A percentile compares a stretch with the other conserved stretches of the same genome.
These are phyloP conservation scores for Chromoteleia sp. DNA, from an alignment of 2,888 invertebrate genomes.

Conservation along the genomic window DNA sequence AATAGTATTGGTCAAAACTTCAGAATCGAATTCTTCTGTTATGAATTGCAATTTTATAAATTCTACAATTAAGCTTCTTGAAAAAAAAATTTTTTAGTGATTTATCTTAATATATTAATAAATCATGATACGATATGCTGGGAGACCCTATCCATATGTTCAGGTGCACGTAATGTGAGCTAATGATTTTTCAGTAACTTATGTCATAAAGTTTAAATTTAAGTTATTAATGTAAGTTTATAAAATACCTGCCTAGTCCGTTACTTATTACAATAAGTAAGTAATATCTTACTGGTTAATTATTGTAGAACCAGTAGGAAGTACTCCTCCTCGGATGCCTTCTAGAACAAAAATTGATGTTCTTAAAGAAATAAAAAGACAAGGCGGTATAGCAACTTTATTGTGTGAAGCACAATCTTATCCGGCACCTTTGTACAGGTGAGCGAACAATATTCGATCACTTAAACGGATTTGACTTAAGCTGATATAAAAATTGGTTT, in stretches of 20 bases:
- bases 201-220: too few species aligned
- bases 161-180: slow-evolving; percentile 20
- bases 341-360: slow-evolving; percentile 85
- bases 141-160: slow-evolving; percentile 89
- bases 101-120: too few species aligned
- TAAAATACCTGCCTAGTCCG: background rate
- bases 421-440: slow-evolving; percentile 88
- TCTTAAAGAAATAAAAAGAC: slow-evolving; percentile 75
- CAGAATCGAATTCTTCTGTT: background rate
- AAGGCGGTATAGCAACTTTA: slow-evolving; percentile 77
- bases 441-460: slow-evolving; percentile 59
- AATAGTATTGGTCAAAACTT: background rate
- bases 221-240: too few species aligned
- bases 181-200: background rate
- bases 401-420: slow-evolving; percentile 90
- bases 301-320: slow-evolving; percentile 86
- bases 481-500: too few species aligned
- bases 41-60: background rate
- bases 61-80: background rate
- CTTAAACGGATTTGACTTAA: too few species aligned
- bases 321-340: slow-evolving; percentile 86
- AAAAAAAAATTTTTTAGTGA: background rate
- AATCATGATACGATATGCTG: slow-evolving; percentile 77
- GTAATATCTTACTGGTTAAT: background rate
- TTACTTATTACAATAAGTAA: too few species aligned